Percentiles rank a stretch among this genome's conserved stretches.
phyloP scores from a whole-genome alignment of 2,888 invertebrate genomes.

The Tineola bisselliella region DNA sequence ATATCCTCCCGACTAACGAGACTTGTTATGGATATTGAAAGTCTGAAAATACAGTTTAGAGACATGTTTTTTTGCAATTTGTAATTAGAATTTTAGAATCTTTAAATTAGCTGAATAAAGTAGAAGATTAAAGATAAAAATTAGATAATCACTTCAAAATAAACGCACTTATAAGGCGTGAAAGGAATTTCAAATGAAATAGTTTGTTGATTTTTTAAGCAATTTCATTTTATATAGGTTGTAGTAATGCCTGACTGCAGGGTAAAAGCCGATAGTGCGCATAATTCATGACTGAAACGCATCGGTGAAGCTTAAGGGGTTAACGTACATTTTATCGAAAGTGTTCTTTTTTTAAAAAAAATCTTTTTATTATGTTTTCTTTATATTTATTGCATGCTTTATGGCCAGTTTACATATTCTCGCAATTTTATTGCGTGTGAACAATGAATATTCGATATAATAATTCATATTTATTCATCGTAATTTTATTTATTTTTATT shows the following conservation, averaged over 20 bases:
- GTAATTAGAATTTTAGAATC: too few relatives aligned
- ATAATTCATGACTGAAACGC: background rate
- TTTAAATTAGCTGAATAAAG: too few relatives aligned
- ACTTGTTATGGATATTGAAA: background rate
- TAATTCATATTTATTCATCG: too few relatives aligned
- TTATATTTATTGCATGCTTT: background rate
- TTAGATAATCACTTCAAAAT: too few relatives aligned
- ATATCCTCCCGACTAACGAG: background rate
- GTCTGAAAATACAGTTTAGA: background rate
- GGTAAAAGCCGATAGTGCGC: background rate
- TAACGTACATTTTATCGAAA: background rate
- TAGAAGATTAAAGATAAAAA: too few relatives aligned
- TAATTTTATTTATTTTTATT: too few relatives aligned
- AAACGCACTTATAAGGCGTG: too few relatives aligned
- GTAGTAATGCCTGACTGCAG: background rate
- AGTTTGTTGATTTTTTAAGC: background rate
- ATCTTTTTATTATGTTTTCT: background rate
- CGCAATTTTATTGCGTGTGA: background rate
- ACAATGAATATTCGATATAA: background rate
- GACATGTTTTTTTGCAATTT: too few relatives aligned
- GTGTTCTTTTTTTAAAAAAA: background rate
- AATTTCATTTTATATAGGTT: background rate
- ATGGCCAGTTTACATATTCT: background rate
- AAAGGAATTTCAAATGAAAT: too few relatives aligned
- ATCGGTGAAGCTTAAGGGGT: background rate